phyloP scores from a whole-genome alignment of 2,888 invertebrate genomes.

The Willowsia nigromaculata region DNA sequence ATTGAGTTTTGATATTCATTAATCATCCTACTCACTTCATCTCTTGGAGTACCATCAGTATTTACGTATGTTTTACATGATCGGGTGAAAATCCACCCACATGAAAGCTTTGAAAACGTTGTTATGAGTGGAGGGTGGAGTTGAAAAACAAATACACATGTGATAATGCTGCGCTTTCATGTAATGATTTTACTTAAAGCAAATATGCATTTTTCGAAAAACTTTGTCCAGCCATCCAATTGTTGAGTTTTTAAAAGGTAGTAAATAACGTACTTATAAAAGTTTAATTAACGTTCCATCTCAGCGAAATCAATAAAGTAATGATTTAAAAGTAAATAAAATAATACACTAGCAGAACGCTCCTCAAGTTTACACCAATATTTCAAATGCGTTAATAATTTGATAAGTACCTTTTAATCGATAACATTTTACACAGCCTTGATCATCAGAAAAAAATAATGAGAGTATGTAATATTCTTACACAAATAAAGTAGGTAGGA shows the following conservation, averaged over 20 bases:
- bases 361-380: neutral
- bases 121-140: too few relatives aligned
- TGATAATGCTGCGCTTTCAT: neutral
- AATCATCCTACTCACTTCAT: too few relatives aligned
- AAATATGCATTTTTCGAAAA: neutral
- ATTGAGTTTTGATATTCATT: too few relatives aligned
- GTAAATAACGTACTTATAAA: conserved; percentile 41
- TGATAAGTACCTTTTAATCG: neutral
- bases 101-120: too few relatives aligned
- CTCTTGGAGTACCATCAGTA: too few relatives aligned
- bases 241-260: conserved; percentile 2
- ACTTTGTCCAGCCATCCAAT: neutral
- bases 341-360: neutral
- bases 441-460: neutral
- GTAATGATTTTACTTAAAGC: neutral
- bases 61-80: too few relatives aligned
- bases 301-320: neutral
- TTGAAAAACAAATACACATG: neutral
- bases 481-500: neutral
- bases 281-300: conserved; percentile 55
- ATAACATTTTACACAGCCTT: neutral
- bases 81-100: too few relatives aligned
- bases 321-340: neutral
- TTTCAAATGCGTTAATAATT: neutral
- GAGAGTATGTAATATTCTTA: too few relatives aligned